Base-by-base conservation (phyloP, 2,113 vertebrate genomes). In the Sapayoa aenigma region DNA sequence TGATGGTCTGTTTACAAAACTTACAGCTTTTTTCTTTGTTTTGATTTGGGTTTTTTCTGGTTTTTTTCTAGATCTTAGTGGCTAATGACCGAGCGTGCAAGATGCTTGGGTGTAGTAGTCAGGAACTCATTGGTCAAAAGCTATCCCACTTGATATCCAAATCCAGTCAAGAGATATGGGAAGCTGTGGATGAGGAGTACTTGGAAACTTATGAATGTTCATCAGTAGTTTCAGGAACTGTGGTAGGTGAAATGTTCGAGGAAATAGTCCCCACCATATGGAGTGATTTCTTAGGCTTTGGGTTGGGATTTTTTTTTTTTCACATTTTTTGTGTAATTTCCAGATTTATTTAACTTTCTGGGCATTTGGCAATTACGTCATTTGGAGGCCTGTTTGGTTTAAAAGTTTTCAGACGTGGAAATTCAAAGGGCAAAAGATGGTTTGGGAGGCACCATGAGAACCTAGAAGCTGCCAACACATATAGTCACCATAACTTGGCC, bases 11-110 rank as follows among this genome's bases (percentile, higher is more conserved):
- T 47, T 68, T 46, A 67, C 47, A 59, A 19, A 52, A 15, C 2
- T 15, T 37, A 18, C 4, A 62, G 24, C n/a, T 49, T 31, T 53
- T 75, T 66, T 93, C 56, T 77, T 75, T 60, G 31, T 63, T 94
- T 44, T 55, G 15, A 8, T 62, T 82, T 69, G 35, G 0, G 1
- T 4, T 76, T 69, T 73, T 79, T 69, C 28, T n/a, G 39, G n/a
- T n/a, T 35, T 47, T 56, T n/a, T 93, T 83, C 35, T 83, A 99
- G 99, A 98, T 99, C 95, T 90, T 99, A 33, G 98, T 99, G 80
- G 98, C 98, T 80, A 99, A 99, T 62, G 98, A 99, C 75, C 97
- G 97, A 95, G 99, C 99, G 15, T 98, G 98, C 96, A 98, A 97
- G 66, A 96, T 99, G 65, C 98, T 99, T 96, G 98, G 98, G 41